phyloP scores from a whole-genome alignment of 2,113 vertebrate genomes.

The Nibea albiflora region DNA sequence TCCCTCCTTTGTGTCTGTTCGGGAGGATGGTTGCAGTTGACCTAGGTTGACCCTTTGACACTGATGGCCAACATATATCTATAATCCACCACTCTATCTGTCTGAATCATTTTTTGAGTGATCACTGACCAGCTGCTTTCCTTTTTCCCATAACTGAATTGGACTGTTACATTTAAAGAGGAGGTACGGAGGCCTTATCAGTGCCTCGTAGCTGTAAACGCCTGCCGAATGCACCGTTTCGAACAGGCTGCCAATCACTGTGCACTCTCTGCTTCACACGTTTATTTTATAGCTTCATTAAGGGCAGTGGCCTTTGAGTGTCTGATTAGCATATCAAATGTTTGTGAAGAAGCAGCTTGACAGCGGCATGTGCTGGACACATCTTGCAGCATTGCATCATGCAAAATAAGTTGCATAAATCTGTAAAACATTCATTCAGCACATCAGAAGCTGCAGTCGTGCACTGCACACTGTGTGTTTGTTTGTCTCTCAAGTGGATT shows the following conservation, averaged over 20 bases:
- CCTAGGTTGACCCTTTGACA: background rate
- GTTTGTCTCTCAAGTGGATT: background rate
- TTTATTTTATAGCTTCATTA: conserved; percentile 54
- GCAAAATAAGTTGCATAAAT: conserved; percentile 2
- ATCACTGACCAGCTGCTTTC: conserved; percentile 3
- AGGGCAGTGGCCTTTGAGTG: conserved; percentile 41
- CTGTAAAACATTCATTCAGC: conserved; percentile 6
- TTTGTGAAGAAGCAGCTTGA: conserved; percentile 14
- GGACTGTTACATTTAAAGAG: background rate
- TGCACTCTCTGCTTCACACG: conserved; percentile 10
- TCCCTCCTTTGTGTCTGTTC: background rate
- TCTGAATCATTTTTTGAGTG: background rate
- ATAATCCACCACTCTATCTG: background rate
- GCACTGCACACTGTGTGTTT: background rate
- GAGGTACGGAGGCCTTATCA: background rate
- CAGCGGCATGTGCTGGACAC: background rate
- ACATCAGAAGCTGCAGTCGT: too few species aligned
- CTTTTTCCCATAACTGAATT: background rate
- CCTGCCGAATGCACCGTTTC: conserved; percentile 27
- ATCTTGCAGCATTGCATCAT: background rate
- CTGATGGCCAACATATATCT: background rate
- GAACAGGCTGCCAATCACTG: conserved; percentile 27
- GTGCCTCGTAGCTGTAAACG: conserved; percentile 13
- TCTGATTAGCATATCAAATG: conserved; percentile 47
- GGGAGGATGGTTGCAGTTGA: background rate